Evolutionary conservation across 2,113 vertebrate genomes (phyloP).

Genomic region (Mormyrus lacerda): DNA sequence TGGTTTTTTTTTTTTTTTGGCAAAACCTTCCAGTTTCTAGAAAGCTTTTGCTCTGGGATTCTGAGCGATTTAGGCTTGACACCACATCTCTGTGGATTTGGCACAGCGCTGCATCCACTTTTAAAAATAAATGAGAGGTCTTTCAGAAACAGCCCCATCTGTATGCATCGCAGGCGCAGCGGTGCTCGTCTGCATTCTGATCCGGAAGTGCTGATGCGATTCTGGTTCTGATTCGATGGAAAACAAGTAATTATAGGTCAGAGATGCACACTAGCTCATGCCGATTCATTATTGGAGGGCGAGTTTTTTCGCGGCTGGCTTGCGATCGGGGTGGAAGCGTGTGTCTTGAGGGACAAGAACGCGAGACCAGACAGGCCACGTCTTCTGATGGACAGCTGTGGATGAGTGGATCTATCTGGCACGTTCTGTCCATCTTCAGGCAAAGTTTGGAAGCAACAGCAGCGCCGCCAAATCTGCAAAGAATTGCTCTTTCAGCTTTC

Average conservation of each 20-base stretch:
- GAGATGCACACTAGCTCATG: not conserved
- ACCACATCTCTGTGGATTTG: not conserved
- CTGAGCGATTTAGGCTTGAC: not conserved
- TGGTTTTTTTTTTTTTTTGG: not conserved
- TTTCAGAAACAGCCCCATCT: not conserved
- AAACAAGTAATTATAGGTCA: not conserved
- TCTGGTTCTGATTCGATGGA: not conserved
- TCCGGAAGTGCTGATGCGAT: not conserved
- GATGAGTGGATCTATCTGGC: not conserved
- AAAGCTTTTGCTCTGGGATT: not conserved
- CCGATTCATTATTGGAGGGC: not conserved
- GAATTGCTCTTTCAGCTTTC: not conserved
- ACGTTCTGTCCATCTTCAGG: not conserved
- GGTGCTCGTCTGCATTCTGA: not conserved
- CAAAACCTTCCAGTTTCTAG: not conserved
- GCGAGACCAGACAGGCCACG: not conserved
- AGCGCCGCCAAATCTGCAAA: not conserved
- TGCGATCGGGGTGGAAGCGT: not conserved
- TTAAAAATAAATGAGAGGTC: not conserved
- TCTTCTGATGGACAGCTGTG: not conserved
- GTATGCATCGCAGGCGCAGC: not conserved
- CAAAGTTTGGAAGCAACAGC: not conserved
- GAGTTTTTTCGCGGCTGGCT: not conserved
- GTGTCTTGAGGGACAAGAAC: not conserved
- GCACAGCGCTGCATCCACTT: not conserved